Base-by-base conservation (phyloP, 2,888 invertebrate species). In the Melinaea marsaeus region DNA sequence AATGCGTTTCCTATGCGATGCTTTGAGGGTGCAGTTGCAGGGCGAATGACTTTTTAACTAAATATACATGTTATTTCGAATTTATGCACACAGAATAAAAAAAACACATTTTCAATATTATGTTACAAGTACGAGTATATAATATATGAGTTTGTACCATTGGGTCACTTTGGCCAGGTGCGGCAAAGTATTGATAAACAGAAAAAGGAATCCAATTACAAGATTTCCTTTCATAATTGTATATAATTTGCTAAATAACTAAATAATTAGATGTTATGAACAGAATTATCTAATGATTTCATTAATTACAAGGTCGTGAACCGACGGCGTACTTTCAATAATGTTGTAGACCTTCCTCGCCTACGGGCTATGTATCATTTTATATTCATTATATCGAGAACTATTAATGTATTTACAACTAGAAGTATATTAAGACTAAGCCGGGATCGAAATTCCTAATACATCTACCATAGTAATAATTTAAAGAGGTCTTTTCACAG, bases 1-100 rank as follows among this genome's bases (percentile, higher is more conserved):
- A 67, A 67, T 65, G 65, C 61, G 65, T 67, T 67, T 67, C 67
- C 67, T 65, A 67, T 67, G 65, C 62, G 51, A 56, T 61, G 56
- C 62, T 63, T 63, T 66, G 61, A 63, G 61, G 65, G 63, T 60
- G 67, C 67, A 67, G 54, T 67, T 57, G 56, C 45, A 61, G 61
- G 56, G 60, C 45, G 51, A 60, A 56, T 67, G 64, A 32, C 32
- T 51, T 51, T 51, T 51, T 51, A 5, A 51, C 51, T 51, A 7
- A 51, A 51, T n/a, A 48, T 48, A 48, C 6, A 6, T 32, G 9
- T 51, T 51, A 11, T 51, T 51, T 22, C 7, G 9, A 22, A 13
- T 32, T 22, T 51, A 51, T 51, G 32, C 6, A 51, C 51, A 51
- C 9, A 51, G n/a, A 11, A 5, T 42, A 2, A 0, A 2, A 42